phyloP scores from a whole-genome alignment of 2,113 vertebrate species.

The Alces alces region DNA sequence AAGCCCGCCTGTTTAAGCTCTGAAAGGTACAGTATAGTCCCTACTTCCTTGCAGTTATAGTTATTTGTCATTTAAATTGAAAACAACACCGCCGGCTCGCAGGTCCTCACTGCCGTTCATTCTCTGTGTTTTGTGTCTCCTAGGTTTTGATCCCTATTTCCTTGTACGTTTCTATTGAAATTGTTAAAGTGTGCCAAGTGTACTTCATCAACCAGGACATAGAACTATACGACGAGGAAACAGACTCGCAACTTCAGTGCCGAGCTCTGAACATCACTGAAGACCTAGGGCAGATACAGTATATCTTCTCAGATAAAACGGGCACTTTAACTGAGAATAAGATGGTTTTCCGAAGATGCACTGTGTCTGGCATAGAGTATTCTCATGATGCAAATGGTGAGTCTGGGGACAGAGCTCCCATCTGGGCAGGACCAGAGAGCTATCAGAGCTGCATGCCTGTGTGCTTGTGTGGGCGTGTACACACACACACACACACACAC shows the following conservation, averaged over 20 bases:
- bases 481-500: neutral
- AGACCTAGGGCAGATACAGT: slow-evolving; percentile 97
- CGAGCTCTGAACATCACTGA: slow-evolving; percentile 97
- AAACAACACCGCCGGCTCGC: neutral
- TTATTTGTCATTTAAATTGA: slow-evolving; percentile 23
- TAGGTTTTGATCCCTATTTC: slow-evolving; percentile 98
- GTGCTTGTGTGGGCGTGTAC: accelerated
- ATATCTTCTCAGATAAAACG: slow-evolving; percentile 99
- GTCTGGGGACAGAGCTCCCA: neutral
- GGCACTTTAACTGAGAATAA: slow-evolving; percentile 98
- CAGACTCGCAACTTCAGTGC: slow-evolving; percentile 93
- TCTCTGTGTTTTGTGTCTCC: slow-evolving; percentile 33
- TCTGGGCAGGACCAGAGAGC: neutral
- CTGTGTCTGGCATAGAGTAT: slow-evolving; percentile 95
- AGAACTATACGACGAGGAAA: slow-evolving; percentile 97
- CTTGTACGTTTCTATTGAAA: slow-evolving; percentile 97
- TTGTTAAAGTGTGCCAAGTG: slow-evolving; percentile 97
- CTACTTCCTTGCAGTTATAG: neutral
- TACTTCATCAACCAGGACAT: slow-evolving; percentile 97
- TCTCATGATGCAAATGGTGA: slow-evolving; percentile 98
- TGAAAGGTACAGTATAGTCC: slow-evolving; percentile 68
- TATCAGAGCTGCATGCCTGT: accelerated
- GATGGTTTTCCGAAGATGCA: slow-evolving; percentile 98
- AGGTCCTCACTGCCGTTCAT: neutral
- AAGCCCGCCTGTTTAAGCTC: slow-evolving; percentile 52